A percentile compares a stretch with the other conserved stretches of the same genome.
Conservation (phyloP, 92 coral and sea anemone genomes). For the Epizoanthus rinbou region DNA sequence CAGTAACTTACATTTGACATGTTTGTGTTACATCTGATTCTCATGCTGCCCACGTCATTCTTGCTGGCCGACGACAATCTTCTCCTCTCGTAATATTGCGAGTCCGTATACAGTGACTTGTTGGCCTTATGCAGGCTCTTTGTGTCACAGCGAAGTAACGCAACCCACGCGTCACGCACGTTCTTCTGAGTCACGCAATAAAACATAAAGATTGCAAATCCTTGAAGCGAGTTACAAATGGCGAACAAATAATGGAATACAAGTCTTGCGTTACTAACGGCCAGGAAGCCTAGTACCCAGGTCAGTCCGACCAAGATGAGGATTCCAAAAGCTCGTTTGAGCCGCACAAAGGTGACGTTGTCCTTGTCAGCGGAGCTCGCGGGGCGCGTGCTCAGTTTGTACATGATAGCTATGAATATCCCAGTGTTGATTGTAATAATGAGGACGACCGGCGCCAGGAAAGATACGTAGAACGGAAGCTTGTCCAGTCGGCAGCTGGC, state of each 20-base stretch:
- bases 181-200: conserved; percentile 95
- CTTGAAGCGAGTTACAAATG: conserved; percentile 89
- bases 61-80: conserved; percentile 89
- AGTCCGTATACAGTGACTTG: conserved; percentile 85
- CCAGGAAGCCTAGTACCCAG: conserved; percentile 95
- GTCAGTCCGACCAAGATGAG: conserved; percentile 92
- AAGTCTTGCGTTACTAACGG: conserved; percentile 82
- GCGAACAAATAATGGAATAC: conserved; percentile 87
- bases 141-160: conserved; percentile 86
- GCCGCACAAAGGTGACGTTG: conserved; percentile 71
- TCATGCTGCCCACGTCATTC: conserved; percentile 74
- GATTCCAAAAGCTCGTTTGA: conserved; percentile 94
- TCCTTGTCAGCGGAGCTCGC: conserved; percentile 90
- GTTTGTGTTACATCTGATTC: conserved; percentile 80
- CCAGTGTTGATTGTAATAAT: conserved; percentile 80
- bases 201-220: conserved; percentile 91
- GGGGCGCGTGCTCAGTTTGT: conserved; percentile 94
- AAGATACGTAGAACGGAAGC: conserved; percentile 88
- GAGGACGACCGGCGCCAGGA: conserved; percentile 83
- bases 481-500: conserved; percentile 92
- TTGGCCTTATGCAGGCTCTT: conserved; percentile 68
- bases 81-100: conserved; percentile 80
- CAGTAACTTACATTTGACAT: conserved; percentile 68
- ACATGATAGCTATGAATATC: conserved; percentile 83
- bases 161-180: conserved; percentile 97